Percentiles rank a stretch among this genome's conserved stretches.
Evolutionary conservation across 2,888 invertebrate species (phyloP).

Genomic region (Embidobia sp.): DNA sequence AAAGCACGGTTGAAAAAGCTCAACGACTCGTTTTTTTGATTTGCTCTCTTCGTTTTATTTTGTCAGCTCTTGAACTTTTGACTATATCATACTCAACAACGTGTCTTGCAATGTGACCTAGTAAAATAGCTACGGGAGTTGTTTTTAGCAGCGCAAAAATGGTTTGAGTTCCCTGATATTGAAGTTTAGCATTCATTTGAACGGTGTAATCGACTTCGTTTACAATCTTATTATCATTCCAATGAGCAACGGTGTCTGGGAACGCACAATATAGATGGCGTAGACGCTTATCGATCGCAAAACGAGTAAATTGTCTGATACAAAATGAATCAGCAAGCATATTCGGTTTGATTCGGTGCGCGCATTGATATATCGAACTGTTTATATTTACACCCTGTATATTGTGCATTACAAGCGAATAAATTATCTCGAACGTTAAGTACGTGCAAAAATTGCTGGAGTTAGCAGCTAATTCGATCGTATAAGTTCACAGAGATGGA

Average conservation of each 20-base stretch:
- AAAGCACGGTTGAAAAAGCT: constrained; percentile 53
- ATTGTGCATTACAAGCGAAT: constrained; percentile 57
- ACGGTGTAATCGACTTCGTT: constrained; percentile 55
- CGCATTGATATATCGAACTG: constrained; percentile 61
- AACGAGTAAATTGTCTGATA: constrained; percentile 45
- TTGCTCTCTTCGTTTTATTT: neutral
- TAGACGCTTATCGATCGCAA: constrained; percentile 53
- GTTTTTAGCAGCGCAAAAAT: constrained; percentile 53
- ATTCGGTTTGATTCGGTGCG: constrained; percentile 44
- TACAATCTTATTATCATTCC: constrained; percentile 61
- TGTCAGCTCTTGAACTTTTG: constrained; percentile 19
- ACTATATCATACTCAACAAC: constrained; percentile 47
- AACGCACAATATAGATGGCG: constrained; percentile 69
- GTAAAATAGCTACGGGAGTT: constrained; percentile 51
- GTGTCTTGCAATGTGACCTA: constrained; percentile 31
- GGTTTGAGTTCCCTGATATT: constrained; percentile 59
- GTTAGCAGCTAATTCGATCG: constrained; percentile 41
- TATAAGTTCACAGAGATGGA: constrained; percentile 39
- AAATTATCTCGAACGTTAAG: constrained; percentile 27
- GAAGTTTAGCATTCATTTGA: constrained; percentile 52
- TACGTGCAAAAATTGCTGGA: constrained; percentile 49
- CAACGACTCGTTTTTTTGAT: constrained; percentile 26
- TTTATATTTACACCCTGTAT: constrained; percentile 63
- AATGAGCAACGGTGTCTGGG: constrained; percentile 60
- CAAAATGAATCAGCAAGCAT: constrained; percentile 56